Evolutionary conservation across 2,113 vertebrate genomes (phyloP).

Genomic region (Willisornis vidua): DNA sequence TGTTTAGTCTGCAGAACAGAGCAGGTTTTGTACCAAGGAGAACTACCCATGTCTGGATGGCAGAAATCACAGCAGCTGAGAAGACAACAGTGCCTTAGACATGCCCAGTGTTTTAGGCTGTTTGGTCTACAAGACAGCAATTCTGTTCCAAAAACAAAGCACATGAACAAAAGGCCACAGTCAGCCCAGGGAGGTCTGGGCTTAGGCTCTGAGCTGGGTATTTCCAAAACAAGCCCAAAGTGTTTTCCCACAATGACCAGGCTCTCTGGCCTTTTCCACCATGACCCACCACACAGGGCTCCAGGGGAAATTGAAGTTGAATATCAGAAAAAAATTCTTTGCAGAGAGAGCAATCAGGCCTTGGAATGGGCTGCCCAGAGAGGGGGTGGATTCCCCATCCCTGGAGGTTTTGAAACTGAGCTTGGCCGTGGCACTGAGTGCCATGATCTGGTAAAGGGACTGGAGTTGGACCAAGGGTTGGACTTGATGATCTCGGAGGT

Average conservation of each 20-base stretch:
- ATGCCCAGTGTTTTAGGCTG: not conserved
- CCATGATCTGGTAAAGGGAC: too few relatives aligned
- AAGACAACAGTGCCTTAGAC: not conserved
- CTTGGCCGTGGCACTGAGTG: too few relatives aligned
- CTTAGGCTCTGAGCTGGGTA: not conserved
- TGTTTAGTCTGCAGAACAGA: not conserved
- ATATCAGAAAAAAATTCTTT: too few relatives aligned
- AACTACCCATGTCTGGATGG: not conserved
- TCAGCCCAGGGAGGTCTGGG: not conserved
- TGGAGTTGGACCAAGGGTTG: too few relatives aligned
- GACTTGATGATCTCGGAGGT: too few relatives aligned
- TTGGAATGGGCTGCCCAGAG: too few relatives aligned
- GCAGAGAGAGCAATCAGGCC: too few relatives aligned
- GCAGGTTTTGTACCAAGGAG: not conserved
- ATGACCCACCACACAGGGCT: not conserved
- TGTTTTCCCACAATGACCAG: not conserved
- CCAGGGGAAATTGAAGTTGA: too few relatives aligned
- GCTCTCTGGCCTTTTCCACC: not conserved
- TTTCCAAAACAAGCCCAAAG: conserved; percentile 8
- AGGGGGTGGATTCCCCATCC: too few relatives aligned
- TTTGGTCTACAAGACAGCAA: not conserved
- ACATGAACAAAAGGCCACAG: not conserved
- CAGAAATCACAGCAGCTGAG: not conserved
- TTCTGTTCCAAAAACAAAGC: not conserved
- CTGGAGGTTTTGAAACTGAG: too few relatives aligned